Evolutionary conservation across 1,140 invertebrate genomes (phyloP).

Genomic region (Drepana arcuata): DNA sequence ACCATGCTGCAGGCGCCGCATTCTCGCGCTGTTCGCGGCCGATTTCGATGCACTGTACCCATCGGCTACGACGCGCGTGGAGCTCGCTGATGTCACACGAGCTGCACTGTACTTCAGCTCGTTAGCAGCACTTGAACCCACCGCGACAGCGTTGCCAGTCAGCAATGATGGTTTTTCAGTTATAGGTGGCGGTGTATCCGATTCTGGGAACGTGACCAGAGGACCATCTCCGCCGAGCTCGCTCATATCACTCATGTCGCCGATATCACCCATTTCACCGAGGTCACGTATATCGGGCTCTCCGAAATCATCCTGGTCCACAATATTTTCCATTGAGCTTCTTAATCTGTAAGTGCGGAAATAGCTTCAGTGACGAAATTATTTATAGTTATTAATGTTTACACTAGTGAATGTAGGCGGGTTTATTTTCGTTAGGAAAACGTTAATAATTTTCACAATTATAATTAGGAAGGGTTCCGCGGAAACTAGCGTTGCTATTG

Average conservation of each 20-base stretch:
- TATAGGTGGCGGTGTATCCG: constrained; percentile 76
- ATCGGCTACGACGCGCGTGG: constrained; percentile 86
- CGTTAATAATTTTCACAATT: constrained; percentile 3
- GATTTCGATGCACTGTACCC: constrained; percentile 86
- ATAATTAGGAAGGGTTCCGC: constrained; percentile 12
- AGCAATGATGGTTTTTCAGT: constrained; percentile 67
- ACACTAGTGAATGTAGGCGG: too few relatives aligned
- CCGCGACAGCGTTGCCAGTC: constrained; percentile 37
- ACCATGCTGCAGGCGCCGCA: constrained; percentile 83
- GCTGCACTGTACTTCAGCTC: constrained; percentile 79
- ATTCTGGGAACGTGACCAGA: constrained; percentile 84
- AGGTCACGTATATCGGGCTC: constrained; percentile 70
- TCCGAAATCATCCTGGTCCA: constrained; percentile 68
- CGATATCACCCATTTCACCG: constrained; percentile 60
- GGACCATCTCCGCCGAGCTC: constrained; percentile 71
- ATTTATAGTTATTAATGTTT: too few relatives aligned
- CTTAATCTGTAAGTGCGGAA: constrained; percentile 64
- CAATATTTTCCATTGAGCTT: constrained; percentile 78
- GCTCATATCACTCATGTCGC: constrained; percentile 61
- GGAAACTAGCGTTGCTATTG: constrained; percentile 54
- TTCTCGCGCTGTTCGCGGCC: constrained; percentile 82
- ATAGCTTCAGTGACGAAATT: too few relatives aligned
- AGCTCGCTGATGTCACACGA: constrained; percentile 86
- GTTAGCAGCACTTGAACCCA: constrained; percentile 51
- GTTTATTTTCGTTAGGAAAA: too few relatives aligned